Evolutionary conservation across 2,797 vertebrate species (phyloP), one percentile per base, ranked within the genome.

Genomic region (Varecia variegata): DNA sequence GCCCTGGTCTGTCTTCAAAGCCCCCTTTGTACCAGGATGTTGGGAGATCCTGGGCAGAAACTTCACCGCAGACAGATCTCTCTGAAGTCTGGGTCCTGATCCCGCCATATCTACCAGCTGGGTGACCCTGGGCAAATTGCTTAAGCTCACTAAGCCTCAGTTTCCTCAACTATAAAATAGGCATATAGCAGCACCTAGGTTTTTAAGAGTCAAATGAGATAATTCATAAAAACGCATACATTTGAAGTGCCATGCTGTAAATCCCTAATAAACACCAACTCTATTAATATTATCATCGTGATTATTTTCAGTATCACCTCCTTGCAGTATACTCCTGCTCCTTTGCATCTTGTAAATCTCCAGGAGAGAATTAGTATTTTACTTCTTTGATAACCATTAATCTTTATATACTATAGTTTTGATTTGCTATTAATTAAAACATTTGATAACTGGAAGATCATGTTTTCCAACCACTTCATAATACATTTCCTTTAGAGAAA

Each of bases 401-500:
- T 88, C 52, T 90, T 81, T 40, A 18, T 47, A 30, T 23, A 50
- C n/a, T 56, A 67, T 67, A 35, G 47, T 88, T 94, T 82, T 67
- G 43, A 94, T 23, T 94, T 91, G 43, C 32, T 52, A 32, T 62
- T 93, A 87, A 94, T 71, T 62, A 87, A 83, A 87, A 21, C 50
- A 47, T 54, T 65, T 74, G 38, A 58, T 25, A 77, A 93, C 38
- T 67, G 87, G 74, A 67, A 77, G 67, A 84, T 73, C 32, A 35
- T 45, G 62, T 90, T 88, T 90, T 81, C 58, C 52, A 79, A 67
- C 25, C 52, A 65, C 87, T 43, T 30, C 27, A 79, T 0, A 4
- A 82, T n/a, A 15, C 17, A 50, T 56, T 97, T 95, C 88, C 68
- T 93, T 90, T 62, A 65, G 60, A 95, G 81, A 94, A 67, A 97